Conservation (phyloP, 2,888 invertebrate species). For the Dolichopus griseipennis region DNA sequence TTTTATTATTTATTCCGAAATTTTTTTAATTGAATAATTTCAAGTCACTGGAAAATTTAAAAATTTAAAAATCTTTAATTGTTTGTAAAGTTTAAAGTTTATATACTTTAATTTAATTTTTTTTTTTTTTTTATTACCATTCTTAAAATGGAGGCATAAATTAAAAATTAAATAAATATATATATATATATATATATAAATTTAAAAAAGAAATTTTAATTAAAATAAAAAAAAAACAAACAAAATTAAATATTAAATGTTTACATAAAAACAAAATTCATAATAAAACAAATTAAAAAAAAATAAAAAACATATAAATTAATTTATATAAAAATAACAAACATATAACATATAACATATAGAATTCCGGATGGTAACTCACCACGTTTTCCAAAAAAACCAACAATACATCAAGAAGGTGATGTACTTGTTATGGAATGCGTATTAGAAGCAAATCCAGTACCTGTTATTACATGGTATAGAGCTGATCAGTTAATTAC, state of each 20-base stretch:
- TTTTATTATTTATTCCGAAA: no score
- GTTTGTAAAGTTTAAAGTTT: no score
- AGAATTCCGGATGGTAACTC: conserved; percentile 94
- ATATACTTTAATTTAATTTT: no score
- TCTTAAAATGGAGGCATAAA: no score
- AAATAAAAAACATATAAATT: conserved; percentile 15
- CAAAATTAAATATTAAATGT: conserved; percentile 49
- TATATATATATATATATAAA: no score
- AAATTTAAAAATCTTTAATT: no score
- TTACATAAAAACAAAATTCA: conserved; percentile 41
- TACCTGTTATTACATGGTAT: conserved; percentile 93
- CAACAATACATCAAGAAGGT: conserved; percentile 88
- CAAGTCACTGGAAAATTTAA: no score
- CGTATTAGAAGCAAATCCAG: conserved; percentile 87
- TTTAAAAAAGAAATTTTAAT: conserved; percentile 13
- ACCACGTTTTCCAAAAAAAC: conserved; percentile 94
- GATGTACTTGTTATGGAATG: conserved; percentile 93
- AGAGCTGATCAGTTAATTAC: conserved; percentile 77
- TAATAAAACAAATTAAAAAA: conserved; percentile 19
- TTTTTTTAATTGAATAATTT: no score
- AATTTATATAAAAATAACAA: conserved; percentile 49
- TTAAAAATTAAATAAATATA: no score
- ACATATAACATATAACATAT: conserved; percentile 31
- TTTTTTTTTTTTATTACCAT: no score
- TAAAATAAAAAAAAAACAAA: conserved; percentile 8